These are phyloP conservation scores for Mustela lutreola DNA, from an alignment of 2,113 vertebrate species.

Conservation along the genomic window DNA sequence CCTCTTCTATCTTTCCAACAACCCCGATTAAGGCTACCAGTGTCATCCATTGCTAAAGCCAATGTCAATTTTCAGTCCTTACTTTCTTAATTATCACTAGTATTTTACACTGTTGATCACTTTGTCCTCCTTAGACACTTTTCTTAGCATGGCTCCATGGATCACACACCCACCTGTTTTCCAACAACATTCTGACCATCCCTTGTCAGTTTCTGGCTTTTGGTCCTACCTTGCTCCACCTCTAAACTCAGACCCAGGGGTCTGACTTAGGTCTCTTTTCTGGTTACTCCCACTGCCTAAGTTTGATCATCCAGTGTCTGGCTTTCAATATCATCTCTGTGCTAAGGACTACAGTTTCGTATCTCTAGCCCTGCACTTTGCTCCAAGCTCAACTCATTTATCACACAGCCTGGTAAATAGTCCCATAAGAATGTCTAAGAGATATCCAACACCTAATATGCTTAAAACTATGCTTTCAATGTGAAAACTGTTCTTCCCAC, in stretches of 20 bases:
- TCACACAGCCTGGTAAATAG: neutral
- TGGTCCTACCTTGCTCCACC: neutral
- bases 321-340: neutral
- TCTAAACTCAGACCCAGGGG: neutral
- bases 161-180: neutral
- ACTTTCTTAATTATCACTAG: neutral
- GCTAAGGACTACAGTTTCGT: neutral
- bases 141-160: neutral
- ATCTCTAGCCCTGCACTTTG: neutral
- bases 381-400: neutral
- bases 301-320: neutral
- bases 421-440: neutral
- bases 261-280: neutral
- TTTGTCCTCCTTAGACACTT: neutral
- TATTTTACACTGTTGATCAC: neutral
- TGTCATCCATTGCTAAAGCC: neutral
- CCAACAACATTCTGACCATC: neutral
- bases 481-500: neutral
- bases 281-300: neutral
- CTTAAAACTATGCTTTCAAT: neutral
- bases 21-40: neutral
- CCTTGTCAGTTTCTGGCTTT: neutral
- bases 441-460: neutral
- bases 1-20: neutral
- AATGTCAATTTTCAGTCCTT: neutral